A percentile compares a stretch with the other conserved stretches of the same genome.
Evolutionary conservation across 2,797 vertebrate species (phyloP).

Genomic region (Pipistrellus pipistrellus): DNA sequence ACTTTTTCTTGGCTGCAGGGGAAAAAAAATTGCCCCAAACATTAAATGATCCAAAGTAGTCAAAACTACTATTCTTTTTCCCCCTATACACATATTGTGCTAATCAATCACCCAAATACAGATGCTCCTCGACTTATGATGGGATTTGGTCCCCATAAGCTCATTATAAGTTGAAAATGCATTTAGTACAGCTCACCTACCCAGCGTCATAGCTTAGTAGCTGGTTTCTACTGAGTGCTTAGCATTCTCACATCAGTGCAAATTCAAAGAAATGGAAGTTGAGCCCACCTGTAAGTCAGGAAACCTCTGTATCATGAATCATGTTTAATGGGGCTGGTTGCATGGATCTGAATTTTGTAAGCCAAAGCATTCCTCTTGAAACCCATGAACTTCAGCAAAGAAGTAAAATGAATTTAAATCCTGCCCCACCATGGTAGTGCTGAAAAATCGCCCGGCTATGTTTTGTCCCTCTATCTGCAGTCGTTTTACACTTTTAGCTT

Average conservation of each 20-base stretch:
- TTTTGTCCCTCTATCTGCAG: not conserved
- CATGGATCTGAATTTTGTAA: conserved; percentile 26
- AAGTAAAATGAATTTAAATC: not conserved
- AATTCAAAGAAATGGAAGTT: not conserved
- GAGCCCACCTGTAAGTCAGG: not conserved
- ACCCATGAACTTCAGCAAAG: not conserved
- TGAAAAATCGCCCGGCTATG: not conserved
- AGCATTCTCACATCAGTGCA: not conserved
- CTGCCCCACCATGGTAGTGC: not conserved
- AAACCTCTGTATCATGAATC: not conserved
- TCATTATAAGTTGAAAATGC: not conserved
- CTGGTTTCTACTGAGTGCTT: not conserved
- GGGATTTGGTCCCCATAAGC: not conserved
- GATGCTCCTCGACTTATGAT: not conserved
- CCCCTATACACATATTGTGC: not conserved
- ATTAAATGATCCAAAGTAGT: not conserved
- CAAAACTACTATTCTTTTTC: not conserved
- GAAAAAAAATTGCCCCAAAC: not conserved
- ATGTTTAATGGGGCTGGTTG: not conserved
- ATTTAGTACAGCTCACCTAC: not conserved
- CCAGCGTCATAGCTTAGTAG: not conserved
- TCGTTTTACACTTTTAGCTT: not conserved
- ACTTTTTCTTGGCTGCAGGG: not conserved
- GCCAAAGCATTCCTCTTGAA: not conserved
- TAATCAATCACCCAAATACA: not conserved